Conservation (phyloP, 1,140 invertebrate species). For the Epicauta chinensis region DNA sequence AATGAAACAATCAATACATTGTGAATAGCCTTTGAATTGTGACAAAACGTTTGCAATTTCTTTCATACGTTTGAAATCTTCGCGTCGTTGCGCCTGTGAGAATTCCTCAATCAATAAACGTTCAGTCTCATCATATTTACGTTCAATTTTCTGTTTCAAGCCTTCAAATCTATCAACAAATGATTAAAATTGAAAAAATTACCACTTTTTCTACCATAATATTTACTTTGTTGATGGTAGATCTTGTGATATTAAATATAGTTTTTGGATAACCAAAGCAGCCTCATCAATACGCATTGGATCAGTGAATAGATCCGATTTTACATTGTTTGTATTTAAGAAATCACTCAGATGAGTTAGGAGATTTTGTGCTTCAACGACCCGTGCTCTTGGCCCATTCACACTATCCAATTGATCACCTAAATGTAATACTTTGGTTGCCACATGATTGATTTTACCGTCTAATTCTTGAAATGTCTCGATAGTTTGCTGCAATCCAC, state of each 20-base stretch:
- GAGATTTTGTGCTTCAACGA: constrained; percentile 90
- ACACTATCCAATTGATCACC: constrained; percentile 97
- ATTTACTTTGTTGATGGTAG: constrained; percentile 69
- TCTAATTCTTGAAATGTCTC: constrained; percentile 88
- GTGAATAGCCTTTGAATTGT: constrained; percentile 94
- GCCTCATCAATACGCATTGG: constrained; percentile 84
- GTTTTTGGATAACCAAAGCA: constrained; percentile 97
- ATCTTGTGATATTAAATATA: constrained; percentile 94
- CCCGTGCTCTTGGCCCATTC: constrained; percentile 86
- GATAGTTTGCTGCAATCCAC: constrained; percentile 61
- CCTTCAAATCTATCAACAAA: constrained; percentile 63
- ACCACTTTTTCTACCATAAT: background rate
- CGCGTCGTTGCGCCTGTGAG: constrained; percentile 74
- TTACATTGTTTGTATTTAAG: constrained; percentile 75
- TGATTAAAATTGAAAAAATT: constrained; percentile 14
- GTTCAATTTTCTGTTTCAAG: constrained; percentile 82
- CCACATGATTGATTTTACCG: constrained; percentile 93
- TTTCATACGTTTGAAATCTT: constrained; percentile 86
- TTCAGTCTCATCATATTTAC: constrained; percentile 96
- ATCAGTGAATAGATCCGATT: constrained; percentile 83
- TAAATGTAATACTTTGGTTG: constrained; percentile 94
- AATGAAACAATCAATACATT: constrained; percentile 95
- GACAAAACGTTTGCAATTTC: constrained; percentile 85
- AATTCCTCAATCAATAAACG: constrained; percentile 92
- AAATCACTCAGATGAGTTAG: constrained; percentile 94